Percentiles rank a stretch among this genome's conserved stretches.
phyloP scores from a whole-genome alignment of 2,113 vertebrate genomes.

The Tichodroma muraria region DNA sequence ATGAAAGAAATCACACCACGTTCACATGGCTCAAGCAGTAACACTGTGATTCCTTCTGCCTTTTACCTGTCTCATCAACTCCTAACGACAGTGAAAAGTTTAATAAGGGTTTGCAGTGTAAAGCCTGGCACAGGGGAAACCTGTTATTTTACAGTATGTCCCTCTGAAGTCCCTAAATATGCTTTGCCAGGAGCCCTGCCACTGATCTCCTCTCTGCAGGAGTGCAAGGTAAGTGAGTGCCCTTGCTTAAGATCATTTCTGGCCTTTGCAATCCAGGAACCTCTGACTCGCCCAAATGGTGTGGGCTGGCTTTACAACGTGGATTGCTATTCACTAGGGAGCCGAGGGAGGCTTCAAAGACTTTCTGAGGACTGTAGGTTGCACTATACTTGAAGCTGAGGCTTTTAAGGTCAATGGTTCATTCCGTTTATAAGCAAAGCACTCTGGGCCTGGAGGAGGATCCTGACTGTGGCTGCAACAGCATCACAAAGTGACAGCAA shows the following conservation, averaged over 20 bases:
- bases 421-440: slow-evolving; percentile 13
- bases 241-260: slow-evolving; percentile 28
- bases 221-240: slow-evolving; percentile 18
- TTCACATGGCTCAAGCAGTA: neutral
- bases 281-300: neutral
- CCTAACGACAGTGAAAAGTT: neutral
- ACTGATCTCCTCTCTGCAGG: neutral
- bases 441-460: neutral
- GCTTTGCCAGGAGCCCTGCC: neutral
- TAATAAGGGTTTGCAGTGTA: neutral
- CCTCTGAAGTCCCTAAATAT: neutral
- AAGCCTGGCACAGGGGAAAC: neutral
- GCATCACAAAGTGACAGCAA: neutral
- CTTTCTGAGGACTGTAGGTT: slow-evolving; percentile 41
- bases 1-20: neutral
- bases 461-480: neutral
- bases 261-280: slow-evolving; percentile 27
- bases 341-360: slow-evolving; percentile 26
- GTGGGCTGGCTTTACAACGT: neutral
- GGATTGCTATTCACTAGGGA: slow-evolving; percentile 28
- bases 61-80: neutral
- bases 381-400: slow-evolving; percentile 16
- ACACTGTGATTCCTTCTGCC: neutral
- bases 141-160: neutral
- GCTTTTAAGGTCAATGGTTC: slow-evolving; percentile 37